A percentile compares a stretch with the other conserved stretches of the same genome.
phyloP scores from a whole-genome alignment of 2,888 invertebrate genomes.

The Dryococelus australis region DNA sequence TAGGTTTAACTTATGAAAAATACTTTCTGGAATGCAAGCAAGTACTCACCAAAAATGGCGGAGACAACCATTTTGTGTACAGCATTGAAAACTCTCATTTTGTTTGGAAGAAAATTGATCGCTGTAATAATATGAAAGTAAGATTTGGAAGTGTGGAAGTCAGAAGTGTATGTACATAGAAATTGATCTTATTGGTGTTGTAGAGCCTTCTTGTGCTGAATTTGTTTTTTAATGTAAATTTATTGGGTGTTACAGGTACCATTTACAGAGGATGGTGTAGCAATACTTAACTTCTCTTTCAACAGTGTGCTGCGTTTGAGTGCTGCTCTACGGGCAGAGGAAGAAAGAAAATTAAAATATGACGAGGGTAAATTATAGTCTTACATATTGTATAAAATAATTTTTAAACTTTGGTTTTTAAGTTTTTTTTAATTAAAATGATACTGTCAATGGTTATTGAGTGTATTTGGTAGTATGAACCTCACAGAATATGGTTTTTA shows the following conservation, averaged over 20 bases:
- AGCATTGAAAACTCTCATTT: neutral
- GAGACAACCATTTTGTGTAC: neutral
- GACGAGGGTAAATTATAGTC: neutral
- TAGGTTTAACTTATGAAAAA: neutral
- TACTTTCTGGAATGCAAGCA: neutral
- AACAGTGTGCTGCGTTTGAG: neutral
- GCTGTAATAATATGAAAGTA: neutral
- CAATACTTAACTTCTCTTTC: neutral
- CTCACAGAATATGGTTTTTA: too few species aligned
- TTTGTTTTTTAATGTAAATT: neutral
- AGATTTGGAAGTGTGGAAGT: neutral
- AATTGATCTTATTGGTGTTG: neutral
- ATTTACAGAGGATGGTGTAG: neutral
- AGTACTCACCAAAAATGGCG: neutral
- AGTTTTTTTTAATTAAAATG: too few species aligned
- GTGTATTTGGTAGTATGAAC: too few species aligned
- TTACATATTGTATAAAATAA: neutral
- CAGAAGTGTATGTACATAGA: neutral
- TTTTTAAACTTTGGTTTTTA: too few species aligned
- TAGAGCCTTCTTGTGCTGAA: neutral
- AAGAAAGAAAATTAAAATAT: constrained; percentile 1
- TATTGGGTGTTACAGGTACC: neutral
- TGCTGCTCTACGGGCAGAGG: neutral
- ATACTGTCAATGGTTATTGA: too few species aligned
- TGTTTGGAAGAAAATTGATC: neutral